Evolutionary conservation across 1,140 invertebrate genomes (phyloP).

Genomic region (Procambarus virginalis): DNA sequence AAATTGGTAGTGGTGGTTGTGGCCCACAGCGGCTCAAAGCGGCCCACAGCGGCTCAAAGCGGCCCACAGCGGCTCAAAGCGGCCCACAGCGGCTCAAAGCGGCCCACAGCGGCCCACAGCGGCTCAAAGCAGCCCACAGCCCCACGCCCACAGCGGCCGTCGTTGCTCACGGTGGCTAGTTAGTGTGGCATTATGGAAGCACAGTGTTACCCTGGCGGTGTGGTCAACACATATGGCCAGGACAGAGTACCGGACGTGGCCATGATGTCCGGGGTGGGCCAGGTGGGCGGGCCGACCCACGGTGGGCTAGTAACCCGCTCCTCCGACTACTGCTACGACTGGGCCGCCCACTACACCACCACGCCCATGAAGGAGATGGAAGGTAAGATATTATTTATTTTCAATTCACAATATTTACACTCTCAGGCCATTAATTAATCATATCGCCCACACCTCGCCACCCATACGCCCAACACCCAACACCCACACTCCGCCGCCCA

Average conservation of each 20-base stretch:
- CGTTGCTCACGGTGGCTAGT: background rate
- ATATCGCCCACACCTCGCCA: background rate
- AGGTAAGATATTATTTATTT: conserved; percentile 6
- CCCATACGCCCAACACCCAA: background rate
- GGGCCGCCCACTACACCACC: conserved; percentile 33
- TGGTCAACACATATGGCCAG: conserved; percentile 23
- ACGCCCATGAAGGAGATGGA: conserved; percentile 62
- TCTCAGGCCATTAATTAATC: background rate
- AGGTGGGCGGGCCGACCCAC: background rate
- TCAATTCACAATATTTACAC: background rate
- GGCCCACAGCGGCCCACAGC: background rate
- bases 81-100: background rate
- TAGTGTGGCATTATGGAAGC: conserved; percentile 37
- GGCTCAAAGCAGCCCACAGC: no score
- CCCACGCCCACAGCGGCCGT: no score
- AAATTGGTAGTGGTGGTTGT: background rate
- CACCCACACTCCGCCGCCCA: background rate
- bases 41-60: background rate
- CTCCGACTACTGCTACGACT: conserved; percentile 47
- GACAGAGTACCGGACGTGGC: conserved; percentile 20
- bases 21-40: no score
- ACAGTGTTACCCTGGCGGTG: conserved; percentile 38
- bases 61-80: background rate
- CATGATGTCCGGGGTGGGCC: conserved; percentile 46
- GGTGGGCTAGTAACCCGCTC: background rate